A percentile compares a stretch with the other conserved stretches of the same genome.
Evolutionary conservation across 1,140 invertebrate genomes (phyloP).

Genomic region (Drosophila mauritiana): DNA sequence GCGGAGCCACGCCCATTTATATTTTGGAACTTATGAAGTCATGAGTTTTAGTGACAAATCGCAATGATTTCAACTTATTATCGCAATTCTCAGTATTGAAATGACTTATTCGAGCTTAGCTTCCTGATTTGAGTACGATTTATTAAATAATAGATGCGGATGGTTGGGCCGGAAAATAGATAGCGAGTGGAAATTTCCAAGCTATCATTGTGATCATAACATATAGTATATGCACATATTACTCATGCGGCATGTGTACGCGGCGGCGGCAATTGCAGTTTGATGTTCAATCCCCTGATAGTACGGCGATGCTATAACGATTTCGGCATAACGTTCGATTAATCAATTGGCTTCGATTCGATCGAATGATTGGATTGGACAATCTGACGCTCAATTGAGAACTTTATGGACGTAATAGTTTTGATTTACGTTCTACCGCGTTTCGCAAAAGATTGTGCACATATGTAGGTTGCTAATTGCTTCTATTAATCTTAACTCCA

Average conservation of each 20-base stretch:
- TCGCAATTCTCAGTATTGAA: too few species aligned
- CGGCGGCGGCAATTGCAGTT: constrained; percentile 30
- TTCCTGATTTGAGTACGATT: background rate
- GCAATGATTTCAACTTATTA: too few species aligned
- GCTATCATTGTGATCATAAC: background rate
- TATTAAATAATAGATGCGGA: background rate
- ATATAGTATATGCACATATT: background rate
- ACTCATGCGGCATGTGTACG: background rate
- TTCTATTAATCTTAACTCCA: background rate
- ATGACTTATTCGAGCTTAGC: too few species aligned
- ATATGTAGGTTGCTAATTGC: too few species aligned
- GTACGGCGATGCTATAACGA: background rate
- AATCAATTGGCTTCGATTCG: background rate
- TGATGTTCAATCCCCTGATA: constrained; percentile 53
- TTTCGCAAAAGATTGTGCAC: too few species aligned
- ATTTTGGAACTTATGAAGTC: background rate
- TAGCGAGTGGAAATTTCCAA: background rate
- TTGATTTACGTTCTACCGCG: constrained; percentile 1
- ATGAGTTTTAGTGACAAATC: background rate
- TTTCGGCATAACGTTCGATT: constrained; percentile 5
- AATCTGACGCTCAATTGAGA: background rate
- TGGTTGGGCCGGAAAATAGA: background rate
- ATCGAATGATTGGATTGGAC: constrained; percentile 1
- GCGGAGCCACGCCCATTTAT: background rate
- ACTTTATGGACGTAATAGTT: background rate